phyloP scores from a whole-genome alignment of 2,113 vertebrate species.

The Theropithecus gelada region DNA sequence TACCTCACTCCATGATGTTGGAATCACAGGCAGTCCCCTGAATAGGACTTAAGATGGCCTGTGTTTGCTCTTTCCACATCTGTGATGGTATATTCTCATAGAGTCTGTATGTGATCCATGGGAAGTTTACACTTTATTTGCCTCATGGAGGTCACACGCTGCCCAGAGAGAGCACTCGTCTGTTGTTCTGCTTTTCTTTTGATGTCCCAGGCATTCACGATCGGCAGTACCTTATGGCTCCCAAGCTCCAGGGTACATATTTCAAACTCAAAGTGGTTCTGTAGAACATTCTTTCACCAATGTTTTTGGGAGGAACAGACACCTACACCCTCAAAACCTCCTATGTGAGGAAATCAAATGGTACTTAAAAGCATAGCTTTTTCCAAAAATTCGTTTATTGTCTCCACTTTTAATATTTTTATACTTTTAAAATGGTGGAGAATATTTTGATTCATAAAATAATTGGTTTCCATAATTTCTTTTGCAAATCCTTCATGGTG shows the following conservation, averaged over 20 bases:
- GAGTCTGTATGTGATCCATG: neutral
- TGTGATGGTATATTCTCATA: accelerated
- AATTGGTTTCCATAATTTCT: conserved; percentile 13
- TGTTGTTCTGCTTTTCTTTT: neutral
- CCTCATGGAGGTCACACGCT: too few relatives aligned
- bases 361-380: neutral
- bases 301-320: neutral
- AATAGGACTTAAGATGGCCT: neutral
- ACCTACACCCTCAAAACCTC: neutral
- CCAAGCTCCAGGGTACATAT: neutral
- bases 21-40: neutral
- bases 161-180: neutral
- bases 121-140: neutral
- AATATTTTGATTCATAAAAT: conserved; percentile 16
- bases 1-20: neutral
- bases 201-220: neutral
- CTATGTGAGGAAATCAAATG: neutral
- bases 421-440: neutral
- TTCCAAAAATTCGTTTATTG: neutral
- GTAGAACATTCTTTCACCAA: neutral
- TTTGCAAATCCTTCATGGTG: conserved; percentile 32
- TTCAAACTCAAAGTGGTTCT: neutral
- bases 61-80: neutral
- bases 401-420: neutral
- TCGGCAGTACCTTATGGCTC: neutral